Evolutionary conservation across 2,797 vertebrate species (phyloP).

Genomic region (Oreochromis mossambicus): DNA sequence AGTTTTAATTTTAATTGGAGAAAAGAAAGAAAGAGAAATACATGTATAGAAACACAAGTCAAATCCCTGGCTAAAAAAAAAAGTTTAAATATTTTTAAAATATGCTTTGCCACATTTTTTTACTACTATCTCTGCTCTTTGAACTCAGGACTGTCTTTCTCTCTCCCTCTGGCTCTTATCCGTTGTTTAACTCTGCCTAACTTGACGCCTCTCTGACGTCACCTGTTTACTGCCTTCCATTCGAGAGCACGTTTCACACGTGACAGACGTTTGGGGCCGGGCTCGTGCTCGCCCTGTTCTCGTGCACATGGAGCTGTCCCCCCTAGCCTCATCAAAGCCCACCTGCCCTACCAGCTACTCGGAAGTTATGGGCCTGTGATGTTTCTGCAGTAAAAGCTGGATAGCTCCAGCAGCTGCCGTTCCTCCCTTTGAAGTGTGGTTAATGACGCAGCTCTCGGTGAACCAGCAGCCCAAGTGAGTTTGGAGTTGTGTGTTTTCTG

Average conservation of each 20-base stretch:
- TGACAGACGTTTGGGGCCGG: conserved; percentile 30
- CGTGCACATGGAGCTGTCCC: background rate
- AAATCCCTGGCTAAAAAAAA: background rate
- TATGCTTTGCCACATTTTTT: background rate
- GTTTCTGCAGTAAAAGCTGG: background rate
- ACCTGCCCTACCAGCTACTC: background rate
- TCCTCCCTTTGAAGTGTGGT: background rate
- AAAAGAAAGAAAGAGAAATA: background rate
- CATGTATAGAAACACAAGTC: background rate
- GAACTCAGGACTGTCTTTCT: background rate
- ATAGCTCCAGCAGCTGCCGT: background rate
- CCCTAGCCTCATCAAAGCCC: background rate
- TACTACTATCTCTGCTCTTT: background rate
- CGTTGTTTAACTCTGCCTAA: background rate
- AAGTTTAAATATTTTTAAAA: fast-evolving
- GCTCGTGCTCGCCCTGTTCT: conserved; percentile 33
- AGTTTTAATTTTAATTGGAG: background rate
- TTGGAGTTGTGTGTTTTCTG: background rate
- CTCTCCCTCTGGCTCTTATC: background rate
- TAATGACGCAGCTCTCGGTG: background rate
- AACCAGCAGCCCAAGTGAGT: background rate
- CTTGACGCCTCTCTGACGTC: conserved; percentile 46
- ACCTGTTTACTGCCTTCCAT: conserved; percentile 68
- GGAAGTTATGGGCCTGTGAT: background rate
- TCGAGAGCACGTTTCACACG: conserved; percentile 54